A percentile compares a stretch with the other conserved stretches of the same genome.
Conservation (phyloP, 1,140 invertebrate species). For the Nebria ingens region DNA sequence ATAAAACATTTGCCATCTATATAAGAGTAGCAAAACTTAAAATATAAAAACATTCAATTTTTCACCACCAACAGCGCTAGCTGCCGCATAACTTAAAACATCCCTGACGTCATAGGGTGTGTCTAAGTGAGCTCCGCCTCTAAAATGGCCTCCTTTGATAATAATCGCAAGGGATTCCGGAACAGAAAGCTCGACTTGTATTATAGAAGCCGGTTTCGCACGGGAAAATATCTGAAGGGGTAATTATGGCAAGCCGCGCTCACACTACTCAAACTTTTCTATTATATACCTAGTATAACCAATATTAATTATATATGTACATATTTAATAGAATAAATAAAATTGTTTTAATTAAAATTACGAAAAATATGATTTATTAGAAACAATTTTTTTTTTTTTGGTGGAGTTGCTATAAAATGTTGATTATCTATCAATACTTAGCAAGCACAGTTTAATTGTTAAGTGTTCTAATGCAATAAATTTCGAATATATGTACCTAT, state of each 20-base stretch:
- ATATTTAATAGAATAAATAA: too few relatives aligned
- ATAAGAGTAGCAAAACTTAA: constrained; percentile 19
- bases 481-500: too few relatives aligned
- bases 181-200: constrained; percentile 7
- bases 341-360: too few relatives aligned
- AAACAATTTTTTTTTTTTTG: too few relatives aligned
- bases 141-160: constrained; percentile 31
- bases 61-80: constrained; percentile 26
- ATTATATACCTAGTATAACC: too few relatives aligned
- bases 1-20: constrained; percentile 20
- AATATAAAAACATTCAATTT: constrained; percentile 25
- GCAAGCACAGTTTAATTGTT: too few relatives aligned
- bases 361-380: too few relatives aligned
- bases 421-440: too few relatives aligned
- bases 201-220: constrained; percentile 2
- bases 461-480: too few relatives aligned
- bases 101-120: neutral
- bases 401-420: too few relatives aligned
- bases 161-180: constrained; percentile 26
- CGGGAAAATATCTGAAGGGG: neutral
- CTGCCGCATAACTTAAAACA: constrained; percentile 16
- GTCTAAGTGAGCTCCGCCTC: constrained; percentile 22
- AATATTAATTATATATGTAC: too few relatives aligned
- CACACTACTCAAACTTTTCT: neutral
- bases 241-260: neutral